phyloP scores from a whole-genome alignment of 2,797 vertebrate genomes.

The Danio albolineatus region DNA sequence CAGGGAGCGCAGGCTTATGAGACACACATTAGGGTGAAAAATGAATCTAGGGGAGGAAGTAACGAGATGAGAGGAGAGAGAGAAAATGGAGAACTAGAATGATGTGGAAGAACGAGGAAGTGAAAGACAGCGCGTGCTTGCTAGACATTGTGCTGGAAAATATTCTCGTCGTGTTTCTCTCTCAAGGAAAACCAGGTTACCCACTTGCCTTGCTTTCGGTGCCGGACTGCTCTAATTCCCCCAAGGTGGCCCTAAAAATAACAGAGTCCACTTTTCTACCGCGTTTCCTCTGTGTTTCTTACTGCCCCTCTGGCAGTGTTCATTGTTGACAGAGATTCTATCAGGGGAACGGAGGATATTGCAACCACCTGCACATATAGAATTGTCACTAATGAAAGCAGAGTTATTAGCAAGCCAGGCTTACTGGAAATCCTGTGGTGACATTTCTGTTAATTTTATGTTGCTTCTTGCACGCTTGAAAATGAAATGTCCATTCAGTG shows the following conservation, averaged over 20 bases:
- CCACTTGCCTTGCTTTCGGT: slow-evolving; percentile 75
- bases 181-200: slow-evolving; percentile 80
- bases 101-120: slow-evolving; percentile 31
- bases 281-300: slow-evolving; percentile 21
- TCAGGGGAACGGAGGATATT: slow-evolving; percentile 46
- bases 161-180: slow-evolving; percentile 73
- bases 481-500: background rate
- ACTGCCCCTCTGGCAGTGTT: slow-evolving; percentile 4
- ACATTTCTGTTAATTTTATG: background rate
- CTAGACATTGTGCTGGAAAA: slow-evolving; percentile 49
- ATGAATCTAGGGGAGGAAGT: slow-evolving; percentile 36
- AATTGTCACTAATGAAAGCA: slow-evolving; percentile 47
- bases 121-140: slow-evolving; percentile 14
- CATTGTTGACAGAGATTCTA: slow-evolving; percentile 36
- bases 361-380: slow-evolving; percentile 24
- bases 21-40: slow-evolving; percentile 30
- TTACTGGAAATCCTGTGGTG: background rate
- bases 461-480: background rate
- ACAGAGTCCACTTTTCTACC: slow-evolving; percentile 46
- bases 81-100: slow-evolving; percentile 25
- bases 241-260: slow-evolving; percentile 76
- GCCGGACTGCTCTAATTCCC: slow-evolving; percentile 69
- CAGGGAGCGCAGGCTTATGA: slow-evolving; percentile 10
- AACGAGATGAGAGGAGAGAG: slow-evolving; percentile 33
- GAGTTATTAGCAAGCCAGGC: slow-evolving; percentile 15